Conservation (phyloP, 2,888 invertebrate genomes). For the Seira ritae region DNA sequence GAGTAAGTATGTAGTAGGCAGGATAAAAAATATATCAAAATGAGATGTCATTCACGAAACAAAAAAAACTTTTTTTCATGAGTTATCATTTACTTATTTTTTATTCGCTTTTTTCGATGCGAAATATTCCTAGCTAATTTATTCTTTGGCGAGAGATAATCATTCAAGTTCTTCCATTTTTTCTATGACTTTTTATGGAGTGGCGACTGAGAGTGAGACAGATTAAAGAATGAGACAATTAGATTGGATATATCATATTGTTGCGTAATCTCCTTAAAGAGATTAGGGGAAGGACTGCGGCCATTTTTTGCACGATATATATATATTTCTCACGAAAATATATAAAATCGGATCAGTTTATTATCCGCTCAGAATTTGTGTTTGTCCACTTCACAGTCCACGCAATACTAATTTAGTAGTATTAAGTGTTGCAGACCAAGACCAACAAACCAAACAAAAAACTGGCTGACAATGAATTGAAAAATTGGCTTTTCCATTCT, state of each 20-base stretch:
- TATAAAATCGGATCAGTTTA: constrained; percentile 1
- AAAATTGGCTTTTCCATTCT: neutral
- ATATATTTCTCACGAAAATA: neutral
- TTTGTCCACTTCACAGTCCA: constrained; percentile 1
- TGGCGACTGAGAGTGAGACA: neutral
- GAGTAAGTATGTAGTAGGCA: neutral
- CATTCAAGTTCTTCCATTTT: neutral
- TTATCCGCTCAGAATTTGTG: neutral
- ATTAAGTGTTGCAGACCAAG: neutral
- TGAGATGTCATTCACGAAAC: constrained; percentile 14
- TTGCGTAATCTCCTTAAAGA: constrained; percentile 8
- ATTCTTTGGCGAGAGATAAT: neutral
- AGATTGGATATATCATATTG: neutral
- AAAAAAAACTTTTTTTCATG: neutral
- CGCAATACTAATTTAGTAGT: neutral
- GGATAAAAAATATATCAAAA: neutral
- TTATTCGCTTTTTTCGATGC: neutral
- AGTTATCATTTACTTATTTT: neutral
- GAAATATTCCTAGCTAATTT: constrained; percentile 6
- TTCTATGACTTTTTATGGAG: neutral
- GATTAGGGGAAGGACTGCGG: constrained; percentile 1
- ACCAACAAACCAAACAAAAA: constrained; percentile 8
- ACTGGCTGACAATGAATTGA: constrained; percentile 30
- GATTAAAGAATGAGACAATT: constrained; percentile 3
- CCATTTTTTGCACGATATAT: constrained; percentile 8